Percentiles rank a stretch among this genome's conserved stretches.
Evolutionary conservation across 37 sponge, comb jelly and placozoan species (phyloP).

Genomic region (Eunapius fragilis): DNA sequence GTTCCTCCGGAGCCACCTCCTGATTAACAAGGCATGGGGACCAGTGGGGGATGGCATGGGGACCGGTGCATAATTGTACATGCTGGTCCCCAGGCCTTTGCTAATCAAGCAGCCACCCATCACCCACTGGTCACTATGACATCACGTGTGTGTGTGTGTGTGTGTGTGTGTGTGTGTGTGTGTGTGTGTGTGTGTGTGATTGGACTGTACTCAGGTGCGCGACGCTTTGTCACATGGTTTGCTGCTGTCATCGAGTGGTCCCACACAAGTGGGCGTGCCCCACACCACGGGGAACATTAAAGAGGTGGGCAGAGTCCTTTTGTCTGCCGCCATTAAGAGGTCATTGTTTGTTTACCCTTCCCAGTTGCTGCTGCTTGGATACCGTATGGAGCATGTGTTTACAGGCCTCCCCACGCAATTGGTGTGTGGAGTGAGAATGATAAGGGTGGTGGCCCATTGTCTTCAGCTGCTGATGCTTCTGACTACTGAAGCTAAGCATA

Average conservation of each 20-base stretch:
- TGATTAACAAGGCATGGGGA: slow-evolving; percentile 32
- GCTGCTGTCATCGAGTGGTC: slow-evolving; percentile 27
- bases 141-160: slow-evolving; percentile 11
- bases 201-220: slow-evolving; percentile 21
- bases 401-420: slow-evolving; percentile 5
- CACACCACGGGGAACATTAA: slow-evolving; percentile 18
- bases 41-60: not conserved
- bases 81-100: too few relatives aligned
- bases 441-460: slow-evolving; percentile 47
- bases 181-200: slow-evolving; percentile 4
- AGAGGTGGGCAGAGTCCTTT: slow-evolving; percentile 28
- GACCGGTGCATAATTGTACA: not conserved
- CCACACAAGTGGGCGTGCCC: slow-evolving; percentile 21
- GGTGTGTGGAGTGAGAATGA: not conserved
- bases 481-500: too few relatives aligned
- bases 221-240: slow-evolving; percentile 47
- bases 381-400: slow-evolving; percentile 38
- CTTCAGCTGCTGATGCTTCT: slow-evolving; percentile 39
- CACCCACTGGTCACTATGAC: too few relatives aligned
- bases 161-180: slow-evolving; percentile 8
- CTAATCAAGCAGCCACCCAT: too few relatives aligned
- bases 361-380: slow-evolving; percentile 47
- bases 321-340: not conserved
- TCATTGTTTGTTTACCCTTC: not conserved
- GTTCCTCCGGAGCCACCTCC: slow-evolving; percentile 64